Percentiles rank a stretch among this genome's conserved stretches.
These are phyloP conservation scores for Drosophila watanabei DNA, from an alignment of 1,140 invertebrate species.

Conservation along the genomic window DNA sequence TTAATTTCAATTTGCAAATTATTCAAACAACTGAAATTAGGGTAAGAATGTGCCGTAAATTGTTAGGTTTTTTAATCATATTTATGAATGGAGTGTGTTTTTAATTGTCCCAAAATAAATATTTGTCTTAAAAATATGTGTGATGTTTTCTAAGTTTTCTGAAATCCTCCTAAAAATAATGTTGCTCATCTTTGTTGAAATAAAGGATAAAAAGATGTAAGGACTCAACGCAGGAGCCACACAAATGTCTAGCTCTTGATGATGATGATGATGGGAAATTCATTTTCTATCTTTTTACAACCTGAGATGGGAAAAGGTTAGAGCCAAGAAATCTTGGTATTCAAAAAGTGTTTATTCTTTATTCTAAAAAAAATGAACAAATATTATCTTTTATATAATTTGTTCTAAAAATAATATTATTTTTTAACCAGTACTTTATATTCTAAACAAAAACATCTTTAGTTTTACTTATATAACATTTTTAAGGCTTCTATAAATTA, in stretches of 20 bases:
- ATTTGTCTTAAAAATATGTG: background rate
- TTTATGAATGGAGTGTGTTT: background rate
- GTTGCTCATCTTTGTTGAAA: background rate
- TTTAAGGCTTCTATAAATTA: too few relatives aligned
- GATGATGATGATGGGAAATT: slow-evolving; percentile 1
- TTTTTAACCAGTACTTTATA: too few relatives aligned
- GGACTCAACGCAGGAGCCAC: background rate
- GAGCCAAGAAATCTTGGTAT: too few relatives aligned
- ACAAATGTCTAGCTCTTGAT: background rate
- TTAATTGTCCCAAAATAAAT: background rate
- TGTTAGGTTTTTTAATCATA: background rate
- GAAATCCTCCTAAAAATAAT: background rate
- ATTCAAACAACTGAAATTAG: background rate
- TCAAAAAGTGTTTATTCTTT: too few relatives aligned
- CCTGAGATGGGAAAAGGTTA: too few relatives aligned
- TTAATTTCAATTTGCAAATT: background rate
- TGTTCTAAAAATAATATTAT: too few relatives aligned
- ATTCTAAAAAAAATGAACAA: too few relatives aligned
- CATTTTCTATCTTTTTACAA: too few relatives aligned
- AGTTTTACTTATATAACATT: too few relatives aligned
- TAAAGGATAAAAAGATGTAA: background rate
- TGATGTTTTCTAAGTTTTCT: background rate
- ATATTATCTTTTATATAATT: too few relatives aligned
- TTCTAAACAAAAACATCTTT: too few relatives aligned
- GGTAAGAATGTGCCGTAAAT: background rate